Base-by-base conservation (phyloP, 2,113 vertebrate genomes). In the Panthera leo region DNA sequence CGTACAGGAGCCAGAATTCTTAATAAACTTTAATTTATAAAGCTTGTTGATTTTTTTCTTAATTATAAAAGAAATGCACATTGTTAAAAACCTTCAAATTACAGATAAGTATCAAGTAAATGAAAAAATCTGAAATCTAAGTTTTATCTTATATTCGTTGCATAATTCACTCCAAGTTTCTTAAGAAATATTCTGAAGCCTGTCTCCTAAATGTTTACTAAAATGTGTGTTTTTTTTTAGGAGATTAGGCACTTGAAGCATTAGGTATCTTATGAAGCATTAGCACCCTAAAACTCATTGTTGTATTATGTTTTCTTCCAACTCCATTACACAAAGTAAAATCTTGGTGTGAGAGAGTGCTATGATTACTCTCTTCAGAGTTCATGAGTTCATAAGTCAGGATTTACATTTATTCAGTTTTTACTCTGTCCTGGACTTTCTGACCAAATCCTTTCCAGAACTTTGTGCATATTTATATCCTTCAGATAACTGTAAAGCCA, bases 11-110 rank as follows among this genome's bases (percentile, higher is more conserved):
- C 51, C 29, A 92, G 84, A 84, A 80, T 87, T 89, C 85, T 95
- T 82, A 96, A 90, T 94, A 70, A 97, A 91, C 31, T 96, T 92
- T 89, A 87, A 75, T 84, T 83, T 84, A 55, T 76, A 85, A 94
- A 96, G 58, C 29, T 58, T 84, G 96, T 85, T 89, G 82, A 55
- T 92, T 82, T 87, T 83, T 96, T 95, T 89, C 29, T 90, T 87
- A 94, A 85, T 93, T 91, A 80, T 34, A 87, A 93, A 85, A 89
- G 71, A 75, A 93, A 71, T 61, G 16, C 12, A 68, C 31, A n/a
- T 19, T 68, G 3, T n/a, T 67, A 80, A 87, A 92, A 94, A 78
- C 36, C 36, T 94, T 95, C 42, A 76, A 92, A 53, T 79, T 75
- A 53, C 12, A 78, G 82, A 63, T 4, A 84, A 79, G 2, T 68